Conservation (phyloP, 2,888 invertebrate species). For the Chymomyza procnemis region DNA sequence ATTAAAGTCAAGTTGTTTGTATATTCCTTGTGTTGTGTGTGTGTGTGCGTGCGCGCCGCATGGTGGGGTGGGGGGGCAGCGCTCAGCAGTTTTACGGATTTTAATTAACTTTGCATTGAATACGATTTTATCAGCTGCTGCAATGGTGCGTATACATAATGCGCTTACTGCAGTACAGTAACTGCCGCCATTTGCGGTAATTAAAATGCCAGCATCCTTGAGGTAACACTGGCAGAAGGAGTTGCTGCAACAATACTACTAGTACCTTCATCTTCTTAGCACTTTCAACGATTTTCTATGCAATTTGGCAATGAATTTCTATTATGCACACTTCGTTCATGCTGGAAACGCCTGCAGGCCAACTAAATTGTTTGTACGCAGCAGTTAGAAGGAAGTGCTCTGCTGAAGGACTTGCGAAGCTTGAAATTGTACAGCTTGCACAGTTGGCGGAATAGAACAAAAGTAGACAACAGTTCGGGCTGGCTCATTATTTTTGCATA, state of each 20-base stretch:
- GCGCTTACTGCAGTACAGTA: slow-evolving; percentile 45
- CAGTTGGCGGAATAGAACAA: slow-evolving; percentile 27
- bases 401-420: not conserved
- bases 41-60: not conserved
- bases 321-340: slow-evolving; percentile 51
- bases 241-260: slow-evolving; percentile 31
- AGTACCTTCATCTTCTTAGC: slow-evolving; percentile 40
- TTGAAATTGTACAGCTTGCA: not conserved
- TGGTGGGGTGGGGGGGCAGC: too few species aligned
- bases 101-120: slow-evolving; percentile 65
- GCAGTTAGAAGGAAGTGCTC: slow-evolving; percentile 23
- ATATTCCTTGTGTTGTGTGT: not conserved
- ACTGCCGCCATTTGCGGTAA: slow-evolving; percentile 57
- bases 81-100: slow-evolving; percentile 32
- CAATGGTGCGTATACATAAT: slow-evolving; percentile 62
- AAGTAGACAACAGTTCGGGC: slow-evolving; percentile 54
- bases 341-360: slow-evolving; percentile 21
- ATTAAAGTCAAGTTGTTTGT: slow-evolving; percentile 51
- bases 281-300: slow-evolving; percentile 65
- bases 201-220: slow-evolving; percentile 49
- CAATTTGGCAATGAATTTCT: slow-evolving; percentile 73
- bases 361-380: slow-evolving; percentile 56
- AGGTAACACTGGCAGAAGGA: slow-evolving; percentile 14
- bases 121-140: slow-evolving; percentile 63
- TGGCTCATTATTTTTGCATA: slow-evolving; percentile 31